A percentile compares a stretch with the other conserved stretches of the same genome.
Evolutionary conservation across 1,140 invertebrate species (phyloP).

Genomic region (Zaprionus gabonicus): DNA sequence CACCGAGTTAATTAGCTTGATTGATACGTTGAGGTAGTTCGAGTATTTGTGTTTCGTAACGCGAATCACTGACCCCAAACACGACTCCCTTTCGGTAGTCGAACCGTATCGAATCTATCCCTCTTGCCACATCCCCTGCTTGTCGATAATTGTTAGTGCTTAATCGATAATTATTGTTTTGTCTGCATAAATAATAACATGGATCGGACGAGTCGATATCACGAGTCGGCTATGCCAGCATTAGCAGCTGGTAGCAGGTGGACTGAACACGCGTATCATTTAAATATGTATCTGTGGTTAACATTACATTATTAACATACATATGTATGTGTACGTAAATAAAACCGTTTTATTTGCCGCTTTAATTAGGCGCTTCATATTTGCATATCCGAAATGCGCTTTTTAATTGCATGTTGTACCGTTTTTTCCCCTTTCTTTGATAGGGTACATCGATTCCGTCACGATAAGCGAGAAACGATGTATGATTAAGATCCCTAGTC

Average conservation of each 20-base stretch:
- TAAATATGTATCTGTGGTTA: slow-evolving; percentile 4
- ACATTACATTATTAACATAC: background rate
- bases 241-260: background rate
- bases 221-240: background rate
- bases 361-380: background rate
- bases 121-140: background rate
- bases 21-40: slow-evolving; percentile 13
- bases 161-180: slow-evolving; percentile 39
- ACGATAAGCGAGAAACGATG: background rate
- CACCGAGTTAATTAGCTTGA: slow-evolving; percentile 6
- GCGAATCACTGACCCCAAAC: slow-evolving; percentile 15
- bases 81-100: slow-evolving; percentile 15
- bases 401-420: background rate
- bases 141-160: slow-evolving; percentile 16
- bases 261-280: background rate
- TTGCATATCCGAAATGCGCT: slow-evolving; percentile 6
- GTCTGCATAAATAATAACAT: slow-evolving; percentile 17
- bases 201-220: slow-evolving; percentile 6
- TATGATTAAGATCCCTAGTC: background rate
- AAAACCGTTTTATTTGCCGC: slow-evolving; percentile 2
- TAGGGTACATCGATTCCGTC: background rate
- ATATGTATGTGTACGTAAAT: background rate
- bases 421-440: background rate
- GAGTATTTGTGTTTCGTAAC: slow-evolving; percentile 17
- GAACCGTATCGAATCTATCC: background rate